Base-by-base conservation (phyloP, 2,888 invertebrate species). In the Emesis russula region DNA sequence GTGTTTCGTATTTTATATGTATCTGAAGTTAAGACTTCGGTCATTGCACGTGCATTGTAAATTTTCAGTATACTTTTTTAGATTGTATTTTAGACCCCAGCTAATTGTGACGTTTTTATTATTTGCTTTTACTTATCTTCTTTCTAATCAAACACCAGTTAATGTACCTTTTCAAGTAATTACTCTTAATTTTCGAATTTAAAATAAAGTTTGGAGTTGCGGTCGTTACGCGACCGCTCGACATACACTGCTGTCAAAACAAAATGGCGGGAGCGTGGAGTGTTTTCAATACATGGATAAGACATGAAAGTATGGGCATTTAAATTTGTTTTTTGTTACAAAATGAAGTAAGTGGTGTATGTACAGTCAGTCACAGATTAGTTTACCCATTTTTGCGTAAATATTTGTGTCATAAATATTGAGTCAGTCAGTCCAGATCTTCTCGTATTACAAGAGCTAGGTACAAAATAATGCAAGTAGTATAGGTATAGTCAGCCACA, bases 1-100 rank as follows among this genome's bases (percentile, higher is more conserved):
- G 48, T 48, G 48, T 48, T 48, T 48, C 48, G 48, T 48, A 48
- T 48, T 48, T 48, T 48, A 48, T 48, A 48, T 48, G 48, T 48
- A 48, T 48, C 48, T 48, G 48, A 48, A 48, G 48, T 48, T 48
- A 48, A 7, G 48, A 48, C 48, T 3, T 3, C 48, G 48, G 48
- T 48, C 48, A 7, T 48, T 48, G 48, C 48, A 48, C 48, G 48
- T 48, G 48, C 48, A 48, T 48, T 48, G 48, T 48, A 48, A 48
- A 48, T 48, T 48, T 48, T 48, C 48, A 7, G 48, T 48, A 48
- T 48, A 48, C 48, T 48, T 48, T 48, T 48, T 48, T 48, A 48
- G 48, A 48, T 48, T 48, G 48, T 48, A 48, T 48, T 48, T 48
- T 48, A 48, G 48, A 48, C 48, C 48, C 48, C 48, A 48, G 48